These are phyloP conservation scores for Helarctos malayanus DNA, from an alignment of 2,797 vertebrate genomes.

Conservation along the genomic window DNA sequence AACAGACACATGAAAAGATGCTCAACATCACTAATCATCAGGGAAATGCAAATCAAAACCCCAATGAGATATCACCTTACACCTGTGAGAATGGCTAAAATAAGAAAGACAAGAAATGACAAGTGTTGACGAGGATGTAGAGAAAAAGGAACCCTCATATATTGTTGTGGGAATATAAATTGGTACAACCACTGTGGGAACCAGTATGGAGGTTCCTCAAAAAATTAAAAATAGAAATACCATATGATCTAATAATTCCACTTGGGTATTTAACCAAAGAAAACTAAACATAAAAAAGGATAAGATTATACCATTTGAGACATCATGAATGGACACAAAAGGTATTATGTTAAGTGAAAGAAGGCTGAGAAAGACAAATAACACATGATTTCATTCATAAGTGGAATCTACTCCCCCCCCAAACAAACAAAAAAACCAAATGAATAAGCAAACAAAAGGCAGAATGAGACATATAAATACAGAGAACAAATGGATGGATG, in stretches of 20 bases:
- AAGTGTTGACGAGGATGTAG: not conserved
- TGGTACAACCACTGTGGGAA: not conserved
- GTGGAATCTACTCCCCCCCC: not conserved
- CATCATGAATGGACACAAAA: not conserved
- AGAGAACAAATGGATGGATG: not conserved
- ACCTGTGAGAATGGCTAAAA: not conserved
- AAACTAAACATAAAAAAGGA: not conserved
- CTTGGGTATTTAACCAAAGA: not conserved
- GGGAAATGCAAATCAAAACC: not conserved
- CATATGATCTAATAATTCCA: not conserved
- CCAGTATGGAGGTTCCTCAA: not conserved
- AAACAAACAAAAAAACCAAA: not conserved
- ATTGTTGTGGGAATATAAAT: not conserved
- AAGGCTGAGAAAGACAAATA: not conserved
- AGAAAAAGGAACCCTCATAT: not conserved
- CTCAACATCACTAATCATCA: not conserved
- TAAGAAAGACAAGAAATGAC: not conserved
- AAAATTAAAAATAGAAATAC: not conserved
- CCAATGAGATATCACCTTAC: not conserved
- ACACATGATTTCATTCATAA: not conserved
- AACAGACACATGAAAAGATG: not conserved
- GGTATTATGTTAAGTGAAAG: not conserved
- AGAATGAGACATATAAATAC: not conserved
- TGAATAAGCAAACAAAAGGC: not conserved
- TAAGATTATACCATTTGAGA: not conserved